These are phyloP conservation scores for Pollachius pollachius DNA, from an alignment of 2,113 vertebrate species.

Conservation along the genomic window DNA sequence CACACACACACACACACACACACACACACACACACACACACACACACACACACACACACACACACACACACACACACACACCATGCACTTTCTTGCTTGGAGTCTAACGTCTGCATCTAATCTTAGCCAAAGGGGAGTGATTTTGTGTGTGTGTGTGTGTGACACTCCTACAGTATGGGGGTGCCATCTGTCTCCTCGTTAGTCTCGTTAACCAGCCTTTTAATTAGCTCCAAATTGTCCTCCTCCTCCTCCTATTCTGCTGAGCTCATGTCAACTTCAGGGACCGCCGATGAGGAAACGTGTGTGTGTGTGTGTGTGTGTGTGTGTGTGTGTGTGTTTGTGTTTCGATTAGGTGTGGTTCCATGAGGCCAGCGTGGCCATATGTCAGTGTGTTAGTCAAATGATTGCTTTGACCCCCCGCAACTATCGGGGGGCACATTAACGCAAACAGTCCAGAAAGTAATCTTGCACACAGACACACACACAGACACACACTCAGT, in stretches of 20 bases:
- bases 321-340: constrained; percentile 12
- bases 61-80: constrained; percentile 15
- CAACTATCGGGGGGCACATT: constrained; percentile 29
- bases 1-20: constrained; percentile 18
- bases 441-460: constrained; percentile 12
- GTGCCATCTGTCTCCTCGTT: constrained; percentile 77
- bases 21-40: constrained; percentile 9
- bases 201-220: constrained; percentile 72
- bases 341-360: constrained; percentile 29
- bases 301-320: constrained; percentile 12
- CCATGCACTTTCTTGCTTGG: not conserved
- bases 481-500: not conserved
- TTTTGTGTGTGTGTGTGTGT: constrained; percentile 15
- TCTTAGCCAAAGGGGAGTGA: constrained; percentile 60
- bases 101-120: constrained; percentile 32
- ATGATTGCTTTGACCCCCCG: constrained; percentile 55
- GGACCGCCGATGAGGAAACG: constrained; percentile 32
- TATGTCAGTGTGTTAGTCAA: constrained; percentile 40
- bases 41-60: constrained; percentile 22
- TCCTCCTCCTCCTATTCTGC: constrained; percentile 21
- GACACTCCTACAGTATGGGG: constrained; percentile 52
- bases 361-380: constrained; percentile 22
- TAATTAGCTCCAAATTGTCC: constrained; percentile 66
- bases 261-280: constrained; percentile 30
- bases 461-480: constrained; percentile 1